Evolutionary conservation across 2,888 invertebrate species (phyloP).

Genomic region (Aquatica leii): DNA sequence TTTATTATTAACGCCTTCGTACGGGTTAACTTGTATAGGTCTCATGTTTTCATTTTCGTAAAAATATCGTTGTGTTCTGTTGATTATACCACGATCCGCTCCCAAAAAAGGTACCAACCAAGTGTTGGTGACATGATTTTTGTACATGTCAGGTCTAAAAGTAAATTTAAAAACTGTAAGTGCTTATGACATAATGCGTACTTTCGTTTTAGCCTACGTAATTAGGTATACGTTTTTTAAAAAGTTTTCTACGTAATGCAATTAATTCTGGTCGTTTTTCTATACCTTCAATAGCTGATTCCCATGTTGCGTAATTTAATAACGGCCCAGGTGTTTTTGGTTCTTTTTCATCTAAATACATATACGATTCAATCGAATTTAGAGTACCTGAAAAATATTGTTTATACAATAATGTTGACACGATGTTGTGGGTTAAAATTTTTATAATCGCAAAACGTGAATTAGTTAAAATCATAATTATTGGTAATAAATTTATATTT

Average conservation of each 20-base stretch:
- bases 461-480: too few relatives aligned
- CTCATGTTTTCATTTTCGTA: slow-evolving; percentile 72
- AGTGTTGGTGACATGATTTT: slow-evolving; percentile 29
- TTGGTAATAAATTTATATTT: too few relatives aligned
- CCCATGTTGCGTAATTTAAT: slow-evolving; percentile 88
- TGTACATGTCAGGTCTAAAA: slow-evolving; percentile 31
- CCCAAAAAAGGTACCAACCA: slow-evolving; percentile 77
- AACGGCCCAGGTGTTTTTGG: slow-evolving; percentile 63
- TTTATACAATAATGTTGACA: too few relatives aligned
- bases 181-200: slow-evolving; percentile 56
- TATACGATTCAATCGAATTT: slow-evolving; percentile 80
- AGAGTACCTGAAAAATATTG: slow-evolving; percentile 67
- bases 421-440: too few relatives aligned
- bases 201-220: slow-evolving; percentile 66
- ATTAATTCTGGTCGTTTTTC: slow-evolving; percentile 42
- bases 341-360: slow-evolving; percentile 65
- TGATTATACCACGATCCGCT: slow-evolving; percentile 82
- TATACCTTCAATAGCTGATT: slow-evolving; percentile 82
- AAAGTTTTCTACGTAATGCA: slow-evolving; percentile 4
- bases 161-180: neutral
- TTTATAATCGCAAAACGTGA: too few relatives aligned
- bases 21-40: slow-evolving; percentile 82
- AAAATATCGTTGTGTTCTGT: slow-evolving; percentile 80
- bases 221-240: neutral
- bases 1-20: slow-evolving; percentile 62